Evolutionary conservation across 1,140 invertebrate species (phyloP), one percentile per base, ranked within the genome.

Genomic region (Drosophila paulistorum): DNA sequence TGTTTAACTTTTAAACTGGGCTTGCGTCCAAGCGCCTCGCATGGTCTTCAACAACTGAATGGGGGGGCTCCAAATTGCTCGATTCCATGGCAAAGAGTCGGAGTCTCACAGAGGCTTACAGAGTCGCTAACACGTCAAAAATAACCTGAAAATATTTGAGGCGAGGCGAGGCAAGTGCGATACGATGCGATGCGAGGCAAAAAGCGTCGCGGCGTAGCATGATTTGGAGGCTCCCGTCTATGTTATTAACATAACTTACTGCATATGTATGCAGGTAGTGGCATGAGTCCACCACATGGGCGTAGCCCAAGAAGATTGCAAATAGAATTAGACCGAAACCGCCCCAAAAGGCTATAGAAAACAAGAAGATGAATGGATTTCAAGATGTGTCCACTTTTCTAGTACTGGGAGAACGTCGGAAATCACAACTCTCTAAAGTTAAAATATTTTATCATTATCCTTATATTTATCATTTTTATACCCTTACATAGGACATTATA

Each of bases 71-170:
- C 66, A 68, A 58, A 51, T 51, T 23, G 45, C 45, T 51, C 45
- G 20, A 20, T 65, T 71, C 63, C 55, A 65, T 67, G 65, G 77
- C 69, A 39, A 30, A 63, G 72, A 64, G 61, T 74, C 54, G 35
- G 65, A 41, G 71, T 41, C 64, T 45, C 20, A 45, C 60, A 37
- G 37, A 51, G 26, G 13, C 51, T 64, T 30, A 64, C 35, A 39
- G 57, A 86, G 75, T 65, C 64, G 83, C 75, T 83, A 83, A 89
- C 79, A 76, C 80, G 83, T 87, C 73, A 74, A 77, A 82, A 87
- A 83, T 82, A 86, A 89, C 84, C 76, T 86, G 57, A 59, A 59
- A 59, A 59, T 59, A 51, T 51, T 51, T 51, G 17, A 51, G 45
- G 45, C 45, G 45, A 51, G 45, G 9, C 45, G 14, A 48, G 45